Evolutionary conservation across 23 tunicate species (phyloP).

Genomic region (Oikopleura dioica): DNA sequence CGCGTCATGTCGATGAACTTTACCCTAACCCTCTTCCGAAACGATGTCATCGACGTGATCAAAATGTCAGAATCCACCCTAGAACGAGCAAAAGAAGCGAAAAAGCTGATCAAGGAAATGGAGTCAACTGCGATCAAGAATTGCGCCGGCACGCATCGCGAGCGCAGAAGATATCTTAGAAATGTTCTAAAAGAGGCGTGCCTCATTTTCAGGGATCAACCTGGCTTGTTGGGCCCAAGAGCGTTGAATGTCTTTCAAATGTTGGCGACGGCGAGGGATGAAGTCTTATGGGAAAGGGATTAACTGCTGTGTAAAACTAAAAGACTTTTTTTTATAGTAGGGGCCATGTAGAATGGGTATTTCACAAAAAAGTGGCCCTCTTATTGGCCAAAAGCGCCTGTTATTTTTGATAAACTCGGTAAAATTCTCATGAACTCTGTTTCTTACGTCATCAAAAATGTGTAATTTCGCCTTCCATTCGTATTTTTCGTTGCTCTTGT

Average conservation of each 20-base stretch:
- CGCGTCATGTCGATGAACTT: constrained; percentile 59
- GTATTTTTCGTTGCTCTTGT: too few relatives aligned
- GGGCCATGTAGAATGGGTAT: too few relatives aligned
- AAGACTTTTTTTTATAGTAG: too few relatives aligned
- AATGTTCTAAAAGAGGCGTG: constrained; percentile 38
- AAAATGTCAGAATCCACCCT: constrained; percentile 52
- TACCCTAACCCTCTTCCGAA: constrained; percentile 65
- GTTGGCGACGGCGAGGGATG: constrained; percentile 49
- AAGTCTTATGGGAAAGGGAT: constrained; percentile 61
- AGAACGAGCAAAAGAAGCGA: constrained; percentile 40
- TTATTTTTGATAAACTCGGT: too few relatives aligned
- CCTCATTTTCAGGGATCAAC: constrained; percentile 50
- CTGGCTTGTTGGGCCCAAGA: constrained; percentile 85
- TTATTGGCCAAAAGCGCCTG: too few relatives aligned
- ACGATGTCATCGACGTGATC: constrained; percentile 70
- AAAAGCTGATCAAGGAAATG: background rate
- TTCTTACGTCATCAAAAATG: too few relatives aligned
- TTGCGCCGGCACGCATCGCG: constrained; percentile 20
- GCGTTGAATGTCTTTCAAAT: constrained; percentile 58
- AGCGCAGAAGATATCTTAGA: constrained; percentile 48
- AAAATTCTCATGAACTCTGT: too few relatives aligned
- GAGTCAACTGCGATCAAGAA: background rate
- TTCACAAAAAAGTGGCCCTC: too few relatives aligned
- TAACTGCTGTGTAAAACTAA: too few relatives aligned
- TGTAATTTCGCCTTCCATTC: too few relatives aligned